These are phyloP conservation scores for Varroa destructor DNA, from an alignment of 1,140 invertebrate species.

Conservation along the genomic window DNA sequence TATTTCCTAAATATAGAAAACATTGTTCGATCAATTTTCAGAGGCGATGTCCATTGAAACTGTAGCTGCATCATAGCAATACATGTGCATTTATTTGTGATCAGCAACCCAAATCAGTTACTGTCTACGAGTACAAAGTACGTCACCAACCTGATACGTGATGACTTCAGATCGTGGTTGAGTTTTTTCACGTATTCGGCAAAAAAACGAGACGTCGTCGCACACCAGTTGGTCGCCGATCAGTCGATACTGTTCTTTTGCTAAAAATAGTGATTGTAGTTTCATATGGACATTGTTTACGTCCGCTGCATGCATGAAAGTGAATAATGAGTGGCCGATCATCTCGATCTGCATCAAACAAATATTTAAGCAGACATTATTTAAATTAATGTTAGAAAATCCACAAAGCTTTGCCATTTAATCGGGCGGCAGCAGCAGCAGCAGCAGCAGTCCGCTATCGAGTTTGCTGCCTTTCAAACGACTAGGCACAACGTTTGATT, in stretches of 20 bases:
- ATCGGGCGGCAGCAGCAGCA: neutral
- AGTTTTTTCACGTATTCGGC: slow-evolving; percentile 32
- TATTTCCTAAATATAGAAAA: too few relatives aligned
- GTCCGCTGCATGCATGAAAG: slow-evolving; percentile 62
- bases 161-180: slow-evolving; percentile 34
- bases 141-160: slow-evolving; percentile 51
- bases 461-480: neutral
- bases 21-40: neutral
- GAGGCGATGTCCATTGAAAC: neutral
- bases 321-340: slow-evolving; percentile 65
- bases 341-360: slow-evolving; percentile 55
- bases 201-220: slow-evolving; percentile 31
- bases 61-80: neutral
- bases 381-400: neutral
- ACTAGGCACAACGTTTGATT: too few relatives aligned
- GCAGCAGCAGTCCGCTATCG: neutral
- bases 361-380: slow-evolving; percentile 32
- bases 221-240: slow-evolving; percentile 1
- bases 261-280: slow-evolving; percentile 45
- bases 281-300: slow-evolving; percentile 54
- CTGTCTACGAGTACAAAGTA: too few relatives aligned
- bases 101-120: slow-evolving; percentile 36
- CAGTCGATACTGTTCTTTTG: neutral
- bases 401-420: neutral
- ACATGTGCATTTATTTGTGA: neutral